Base-by-base conservation (phyloP, 2,113 vertebrate species). In the Atractosteus spatula region DNA sequence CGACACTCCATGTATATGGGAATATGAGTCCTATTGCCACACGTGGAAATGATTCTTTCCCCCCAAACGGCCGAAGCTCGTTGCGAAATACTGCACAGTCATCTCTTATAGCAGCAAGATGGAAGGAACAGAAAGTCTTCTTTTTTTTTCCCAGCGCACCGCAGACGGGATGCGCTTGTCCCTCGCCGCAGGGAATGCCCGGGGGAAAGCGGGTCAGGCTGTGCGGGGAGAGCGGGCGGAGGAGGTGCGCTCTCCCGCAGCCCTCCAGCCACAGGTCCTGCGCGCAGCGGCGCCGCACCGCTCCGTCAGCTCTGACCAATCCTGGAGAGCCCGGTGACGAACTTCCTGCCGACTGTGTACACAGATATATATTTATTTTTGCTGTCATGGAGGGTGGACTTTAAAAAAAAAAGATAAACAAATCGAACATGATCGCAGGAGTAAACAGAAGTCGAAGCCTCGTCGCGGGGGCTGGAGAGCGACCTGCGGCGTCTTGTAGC, bases 271-370 rank as follows among this genome's bases (percentile, higher is more conserved):
- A 29, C 29, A 29, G 29, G 29, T 73, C 61, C 51, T 56, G 72
- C 75, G 68, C 71, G 62, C 14, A 10, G 17, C 76, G 79, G 78
- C 79, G 74, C 79, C 75, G 54, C 55, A 62, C 41, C 55, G 13
- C 45, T 68, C 47, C n/a, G 71, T 65, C 63, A 67, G 75, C 79
- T 74, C 70, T 7, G 76, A 69, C 79, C 82, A 82, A 84, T 86
- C 79, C 6, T 59, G 11, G 62, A 56, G 57, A 68, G 73, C 62
- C 65, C 65, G 17, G 80, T 92, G 91, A 92, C 89, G 89, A 88
- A 90, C 90, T 91, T 92, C 90, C 90, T 89, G 88, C 78, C 83
- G 77, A 80, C 78, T 79, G 80, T 75, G 29, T 29, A 29, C 29
- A 29, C 29, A 29, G 29, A 29, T 29, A 29, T 29, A 29, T 29